Evolutionary conservation across 2,797 vertebrate genomes (phyloP).

Genomic region (Petrocephalus schoutedeni): DNA sequence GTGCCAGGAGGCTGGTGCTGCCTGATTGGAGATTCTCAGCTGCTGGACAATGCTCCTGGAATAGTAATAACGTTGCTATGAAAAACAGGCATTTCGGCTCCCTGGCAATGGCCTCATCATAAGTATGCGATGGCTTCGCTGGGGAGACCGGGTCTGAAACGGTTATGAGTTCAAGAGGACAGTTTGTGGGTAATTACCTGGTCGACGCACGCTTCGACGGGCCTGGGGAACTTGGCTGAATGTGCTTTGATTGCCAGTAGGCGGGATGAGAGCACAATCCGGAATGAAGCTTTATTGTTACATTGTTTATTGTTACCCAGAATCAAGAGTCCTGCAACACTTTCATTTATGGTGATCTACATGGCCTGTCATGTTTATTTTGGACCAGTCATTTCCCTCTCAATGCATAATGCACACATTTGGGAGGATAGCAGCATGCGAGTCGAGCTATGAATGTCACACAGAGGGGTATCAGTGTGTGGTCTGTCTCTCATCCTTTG

Average conservation of each 20-base stretch:
- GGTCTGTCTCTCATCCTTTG: neutral
- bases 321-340: neutral
- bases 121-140: neutral
- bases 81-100: neutral
- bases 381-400: neutral
- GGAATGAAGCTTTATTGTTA: neutral
- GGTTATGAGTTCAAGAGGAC: neutral
- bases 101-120: neutral
- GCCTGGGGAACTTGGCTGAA: neutral
- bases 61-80: neutral
- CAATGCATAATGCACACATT: neutral
- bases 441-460: too few species aligned
- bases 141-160: neutral
- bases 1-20: neutral
- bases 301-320: neutral
- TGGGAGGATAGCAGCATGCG: neutral
- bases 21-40: neutral
- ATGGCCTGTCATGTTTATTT: conserved; percentile 13
- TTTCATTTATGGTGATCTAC: neutral
- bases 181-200: conserved; percentile 11
- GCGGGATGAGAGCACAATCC: neutral
- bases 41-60: neutral
- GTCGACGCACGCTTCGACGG: neutral
- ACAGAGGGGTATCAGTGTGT: neutral
- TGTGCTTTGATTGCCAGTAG: neutral